These are phyloP conservation scores for Anniella stebbinsi DNA, from an alignment of 2,797 vertebrate species.

Conservation along the genomic window DNA sequence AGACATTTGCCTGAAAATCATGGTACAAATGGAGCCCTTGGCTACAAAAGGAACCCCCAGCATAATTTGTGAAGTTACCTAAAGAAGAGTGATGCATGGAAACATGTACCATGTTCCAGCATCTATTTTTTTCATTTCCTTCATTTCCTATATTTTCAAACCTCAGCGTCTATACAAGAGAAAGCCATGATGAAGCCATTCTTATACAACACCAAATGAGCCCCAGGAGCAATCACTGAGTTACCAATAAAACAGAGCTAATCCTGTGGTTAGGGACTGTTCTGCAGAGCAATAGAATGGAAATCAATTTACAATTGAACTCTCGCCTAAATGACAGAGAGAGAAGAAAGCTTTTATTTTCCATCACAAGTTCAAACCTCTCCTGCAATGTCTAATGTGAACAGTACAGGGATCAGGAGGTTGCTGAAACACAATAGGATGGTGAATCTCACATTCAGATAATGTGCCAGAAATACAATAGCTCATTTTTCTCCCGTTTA, in stretches of 20 bases:
- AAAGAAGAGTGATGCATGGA: neutral
- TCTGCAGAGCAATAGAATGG: conserved; percentile 17
- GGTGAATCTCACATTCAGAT: conserved; percentile 35
- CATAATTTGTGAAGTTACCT: neutral
- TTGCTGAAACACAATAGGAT: conserved; percentile 15
- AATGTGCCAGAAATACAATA: conserved; percentile 3
- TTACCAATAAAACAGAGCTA: conserved; percentile 23
- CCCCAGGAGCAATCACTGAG: conserved; percentile 7
- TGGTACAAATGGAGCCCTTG: neutral
- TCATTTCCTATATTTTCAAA: neutral
- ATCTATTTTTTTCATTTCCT: neutral
- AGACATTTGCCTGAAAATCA: neutral
- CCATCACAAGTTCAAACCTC: conserved; percentile 1
- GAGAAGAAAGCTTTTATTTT: conserved; percentile 33
- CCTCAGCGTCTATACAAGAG: neutral
- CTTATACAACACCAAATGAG: neutral
- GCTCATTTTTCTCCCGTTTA: neutral
- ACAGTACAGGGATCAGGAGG: neutral
- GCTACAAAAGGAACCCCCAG: no score
- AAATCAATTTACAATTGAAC: conserved; percentile 36
- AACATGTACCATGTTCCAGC: neutral
- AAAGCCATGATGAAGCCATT: neutral
- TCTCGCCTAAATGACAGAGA: conserved; percentile 19
- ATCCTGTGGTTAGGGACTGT: neutral
- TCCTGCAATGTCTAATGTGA: neutral